Percentiles rank a stretch among this genome's conserved stretches.
Conservation (phyloP, 37 sponge, comb jelly and placozoan species). For the Halichondria panicea region DNA sequence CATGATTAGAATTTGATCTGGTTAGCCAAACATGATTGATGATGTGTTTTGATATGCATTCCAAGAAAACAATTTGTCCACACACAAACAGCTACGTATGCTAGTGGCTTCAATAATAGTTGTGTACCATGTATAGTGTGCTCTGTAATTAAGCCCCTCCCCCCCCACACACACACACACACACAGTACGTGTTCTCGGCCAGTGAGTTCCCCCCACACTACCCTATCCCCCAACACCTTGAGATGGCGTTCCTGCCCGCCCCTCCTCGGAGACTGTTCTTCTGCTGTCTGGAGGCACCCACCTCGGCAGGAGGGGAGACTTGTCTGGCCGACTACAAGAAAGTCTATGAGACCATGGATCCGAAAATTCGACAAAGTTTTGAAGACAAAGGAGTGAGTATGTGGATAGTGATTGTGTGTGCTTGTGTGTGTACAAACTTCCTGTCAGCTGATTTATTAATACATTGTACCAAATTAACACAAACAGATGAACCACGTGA, state of each 20-base stretch:
- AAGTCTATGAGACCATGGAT: conserved; percentile 67
- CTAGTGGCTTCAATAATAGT: too few relatives aligned
- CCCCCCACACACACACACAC: too few relatives aligned
- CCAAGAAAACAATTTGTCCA: too few relatives aligned
- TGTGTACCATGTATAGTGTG: too few relatives aligned
- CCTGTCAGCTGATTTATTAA: too few relatives aligned
- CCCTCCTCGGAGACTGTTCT: conserved; percentile 64
- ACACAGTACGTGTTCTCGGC: conserved; percentile 78
- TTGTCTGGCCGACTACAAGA: conserved; percentile 62
- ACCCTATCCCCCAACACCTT: conserved; percentile 72
- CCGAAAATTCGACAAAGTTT: conserved; percentile 46
- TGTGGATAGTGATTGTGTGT: background rate
- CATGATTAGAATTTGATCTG: too few relatives aligned
- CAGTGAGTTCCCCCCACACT: conserved; percentile 65
- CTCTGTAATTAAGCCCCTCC: too few relatives aligned
- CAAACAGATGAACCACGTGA: too few relatives aligned
- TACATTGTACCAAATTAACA: background rate
- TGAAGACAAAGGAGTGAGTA: conserved; percentile 72
- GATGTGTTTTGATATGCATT: too few relatives aligned
- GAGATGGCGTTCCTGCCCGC: conserved; percentile 78
- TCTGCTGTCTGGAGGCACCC: conserved; percentile 78
- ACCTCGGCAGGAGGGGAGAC: conserved; percentile 72
- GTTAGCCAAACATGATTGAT: too few relatives aligned
- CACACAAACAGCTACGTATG: too few relatives aligned
- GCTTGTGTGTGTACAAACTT: too few relatives aligned